A percentile compares a stretch with the other conserved stretches of the same genome.
These are phyloP conservation scores for Chloropsis cyanopogon DNA, from an alignment of 2,113 vertebrate species.

Conservation along the genomic window DNA sequence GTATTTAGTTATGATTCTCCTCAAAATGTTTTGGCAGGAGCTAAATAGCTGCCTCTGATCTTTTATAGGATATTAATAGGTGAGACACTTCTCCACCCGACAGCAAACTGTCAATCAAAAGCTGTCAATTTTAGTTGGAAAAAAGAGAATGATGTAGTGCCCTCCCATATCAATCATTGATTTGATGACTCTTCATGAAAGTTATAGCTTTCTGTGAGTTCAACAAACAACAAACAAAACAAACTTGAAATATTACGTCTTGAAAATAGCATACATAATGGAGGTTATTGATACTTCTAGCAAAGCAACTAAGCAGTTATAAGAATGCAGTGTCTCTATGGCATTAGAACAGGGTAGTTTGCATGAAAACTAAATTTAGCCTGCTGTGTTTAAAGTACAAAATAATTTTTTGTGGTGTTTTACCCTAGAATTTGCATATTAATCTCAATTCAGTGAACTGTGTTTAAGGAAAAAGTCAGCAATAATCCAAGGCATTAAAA, in stretches of 20 bases:
- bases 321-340: background rate
- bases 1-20: background rate
- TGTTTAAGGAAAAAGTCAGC: background rate
- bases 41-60: background rate
- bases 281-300: background rate
- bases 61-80: slow-evolving; percentile 19
- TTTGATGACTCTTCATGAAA: background rate
- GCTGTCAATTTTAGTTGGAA: background rate
- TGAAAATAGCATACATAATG: background rate
- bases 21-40: background rate
- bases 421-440: background rate
- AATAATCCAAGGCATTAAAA: background rate
- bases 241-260: background rate
- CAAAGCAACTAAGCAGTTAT: background rate
- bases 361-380: background rate
- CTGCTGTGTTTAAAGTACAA: background rate
- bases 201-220: background rate
- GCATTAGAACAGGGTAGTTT: background rate
- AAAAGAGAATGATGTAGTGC: background rate
- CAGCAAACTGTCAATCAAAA: slow-evolving; percentile 22
- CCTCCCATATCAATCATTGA: background rate
- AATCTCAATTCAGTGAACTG: background rate
- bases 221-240: background rate
- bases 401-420: background rate
- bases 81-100: background rate